Evolutionary conservation across 1,140 invertebrate species (phyloP).

Genomic region (Euwallacea similis): DNA sequence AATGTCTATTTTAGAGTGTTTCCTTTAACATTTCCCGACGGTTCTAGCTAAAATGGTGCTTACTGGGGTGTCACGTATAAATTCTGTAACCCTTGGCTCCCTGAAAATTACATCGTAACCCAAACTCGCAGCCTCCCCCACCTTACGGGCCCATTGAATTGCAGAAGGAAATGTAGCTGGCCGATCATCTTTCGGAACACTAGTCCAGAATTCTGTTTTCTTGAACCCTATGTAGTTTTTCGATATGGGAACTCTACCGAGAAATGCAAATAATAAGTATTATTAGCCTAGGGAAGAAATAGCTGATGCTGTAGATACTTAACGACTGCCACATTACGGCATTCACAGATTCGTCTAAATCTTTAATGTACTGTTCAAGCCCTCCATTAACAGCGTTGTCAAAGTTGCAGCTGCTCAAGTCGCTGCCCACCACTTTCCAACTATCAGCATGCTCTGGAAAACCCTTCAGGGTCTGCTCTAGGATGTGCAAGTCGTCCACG

Average conservation of each 20-base stretch:
- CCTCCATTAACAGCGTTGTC: slow-evolving; percentile 50
- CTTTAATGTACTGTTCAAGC: slow-evolving; percentile 56
- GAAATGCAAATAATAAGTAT: too few species aligned
- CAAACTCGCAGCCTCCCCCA: slow-evolving; percentile 45
- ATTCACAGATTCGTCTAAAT: slow-evolving; percentile 58
- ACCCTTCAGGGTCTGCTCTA: slow-evolving; percentile 61
- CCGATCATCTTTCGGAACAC: slow-evolving; percentile 35
- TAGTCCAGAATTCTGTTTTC: slow-evolving; percentile 41
- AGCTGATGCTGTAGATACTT: slow-evolving; percentile 32
- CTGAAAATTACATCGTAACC: slow-evolving; percentile 50
- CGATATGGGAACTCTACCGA: slow-evolving; percentile 39
- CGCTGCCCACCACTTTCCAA: slow-evolving; percentile 58
- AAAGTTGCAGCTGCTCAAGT: slow-evolving; percentile 55
- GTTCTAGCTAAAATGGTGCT: background rate
- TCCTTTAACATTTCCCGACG: background rate
- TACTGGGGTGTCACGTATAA: slow-evolving; percentile 49
- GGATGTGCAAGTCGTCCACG: slow-evolving; percentile 59
- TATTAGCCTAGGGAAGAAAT: background rate
- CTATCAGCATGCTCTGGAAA: slow-evolving; percentile 55
- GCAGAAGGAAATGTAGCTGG: slow-evolving; percentile 45
- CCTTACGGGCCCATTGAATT: slow-evolving; percentile 47
- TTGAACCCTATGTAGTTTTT: slow-evolving; percentile 20
- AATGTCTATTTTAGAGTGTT: background rate
- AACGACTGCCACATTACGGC: slow-evolving; percentile 67
- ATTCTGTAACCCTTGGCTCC: slow-evolving; percentile 46